These are phyloP conservation scores for Galerucella calmariensis DNA, from an alignment of 2,888 invertebrate species.

Conservation along the genomic window DNA sequence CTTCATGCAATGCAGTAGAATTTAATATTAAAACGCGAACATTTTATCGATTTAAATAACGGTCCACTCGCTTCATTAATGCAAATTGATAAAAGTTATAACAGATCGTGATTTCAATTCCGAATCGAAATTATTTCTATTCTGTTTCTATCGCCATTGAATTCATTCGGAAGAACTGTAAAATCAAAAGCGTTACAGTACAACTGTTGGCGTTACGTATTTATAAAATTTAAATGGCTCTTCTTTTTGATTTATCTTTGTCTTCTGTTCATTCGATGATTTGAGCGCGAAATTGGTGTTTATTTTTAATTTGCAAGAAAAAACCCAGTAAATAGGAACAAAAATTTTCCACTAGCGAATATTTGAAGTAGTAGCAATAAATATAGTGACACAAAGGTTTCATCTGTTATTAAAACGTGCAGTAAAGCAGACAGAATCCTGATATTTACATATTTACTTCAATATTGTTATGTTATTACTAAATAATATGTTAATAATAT, in stretches of 20 bases:
- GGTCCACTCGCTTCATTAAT: slow-evolving; percentile 39
- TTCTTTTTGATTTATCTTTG: not conserved
- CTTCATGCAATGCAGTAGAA: slow-evolving; percentile 38
- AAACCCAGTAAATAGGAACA: too few relatives aligned
- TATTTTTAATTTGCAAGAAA: too few relatives aligned
- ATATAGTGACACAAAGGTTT: too few relatives aligned
- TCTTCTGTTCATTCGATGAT: too few relatives aligned
- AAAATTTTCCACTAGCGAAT: too few relatives aligned
- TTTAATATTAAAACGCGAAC: slow-evolving; percentile 39
- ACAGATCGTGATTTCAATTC: slow-evolving; percentile 39
- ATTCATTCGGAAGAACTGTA: not conserved
- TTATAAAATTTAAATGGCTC: not conserved
- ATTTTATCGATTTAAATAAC: slow-evolving; percentile 41
- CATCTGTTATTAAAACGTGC: too few relatives aligned
- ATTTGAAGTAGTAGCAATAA: too few relatives aligned
- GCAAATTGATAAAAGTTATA: slow-evolving; percentile 43
- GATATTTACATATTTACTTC: too few relatives aligned
- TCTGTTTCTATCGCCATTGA: slow-evolving; percentile 21
- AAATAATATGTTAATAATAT: too few relatives aligned
- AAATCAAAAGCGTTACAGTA: not conserved
- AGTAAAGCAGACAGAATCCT: too few relatives aligned
- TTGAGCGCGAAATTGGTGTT: too few relatives aligned
- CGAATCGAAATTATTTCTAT: slow-evolving; percentile 35
- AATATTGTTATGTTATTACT: too few relatives aligned
- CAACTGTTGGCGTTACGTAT: not conserved